Conservation (phyloP, 2,888 invertebrate species). For the Plutella xylostella region DNA sequence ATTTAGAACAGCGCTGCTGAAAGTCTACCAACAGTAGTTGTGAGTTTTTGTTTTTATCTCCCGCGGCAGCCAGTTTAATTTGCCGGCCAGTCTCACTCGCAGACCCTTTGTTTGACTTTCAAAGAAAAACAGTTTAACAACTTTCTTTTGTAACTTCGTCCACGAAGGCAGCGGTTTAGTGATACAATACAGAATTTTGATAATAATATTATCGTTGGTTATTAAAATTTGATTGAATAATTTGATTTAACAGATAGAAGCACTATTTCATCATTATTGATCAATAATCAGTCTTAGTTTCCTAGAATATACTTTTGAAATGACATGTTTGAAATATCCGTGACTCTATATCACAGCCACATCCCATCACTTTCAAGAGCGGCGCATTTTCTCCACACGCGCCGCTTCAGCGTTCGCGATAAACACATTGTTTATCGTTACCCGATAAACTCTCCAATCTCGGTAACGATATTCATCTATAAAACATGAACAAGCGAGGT, state of each 20-base stretch:
- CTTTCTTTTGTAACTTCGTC: slow-evolving; percentile 8
- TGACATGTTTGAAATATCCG: no score
- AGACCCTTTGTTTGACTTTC: slow-evolving; percentile 37
- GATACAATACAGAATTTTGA: no score
- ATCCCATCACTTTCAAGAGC: no score
- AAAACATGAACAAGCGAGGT: slow-evolving; percentile 20
- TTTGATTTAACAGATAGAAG: no score
- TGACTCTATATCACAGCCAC: no score
- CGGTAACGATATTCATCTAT: slow-evolving; percentile 23
- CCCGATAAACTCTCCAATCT: slow-evolving; percentile 19
- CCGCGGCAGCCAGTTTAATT: slow-evolving; percentile 32
- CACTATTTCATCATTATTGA: no score
- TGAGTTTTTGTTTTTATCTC: slow-evolving; percentile 31
- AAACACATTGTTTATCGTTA: background rate
- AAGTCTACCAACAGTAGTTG: slow-evolving; percentile 10
- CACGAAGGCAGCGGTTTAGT: background rate
- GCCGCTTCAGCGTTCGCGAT: no score
- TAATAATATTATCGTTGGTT: no score
- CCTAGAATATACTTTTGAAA: no score
- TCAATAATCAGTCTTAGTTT: no score
- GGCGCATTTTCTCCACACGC: no score
- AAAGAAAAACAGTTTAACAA: slow-evolving; percentile 39
- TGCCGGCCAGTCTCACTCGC: slow-evolving; percentile 23
- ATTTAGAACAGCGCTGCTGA: slow-evolving; percentile 10
- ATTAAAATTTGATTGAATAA: no score